Evolutionary conservation across 2,113 vertebrate species (phyloP).

Genomic region (Ahaetulla prasina): DNA sequence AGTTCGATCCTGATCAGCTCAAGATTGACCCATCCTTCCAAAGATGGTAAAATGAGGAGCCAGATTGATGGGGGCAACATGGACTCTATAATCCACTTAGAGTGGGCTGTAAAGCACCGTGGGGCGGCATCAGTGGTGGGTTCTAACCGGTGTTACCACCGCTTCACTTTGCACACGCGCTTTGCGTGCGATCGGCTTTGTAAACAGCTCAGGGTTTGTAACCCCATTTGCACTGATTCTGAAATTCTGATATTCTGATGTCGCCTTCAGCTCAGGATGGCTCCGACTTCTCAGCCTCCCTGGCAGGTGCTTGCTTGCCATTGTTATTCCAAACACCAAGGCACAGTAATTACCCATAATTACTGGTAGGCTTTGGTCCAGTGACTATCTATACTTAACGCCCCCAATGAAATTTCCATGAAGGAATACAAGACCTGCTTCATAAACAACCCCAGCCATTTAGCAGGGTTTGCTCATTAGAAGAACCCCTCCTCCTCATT

Average conservation of each 20-base stretch:
- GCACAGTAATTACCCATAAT: conserved; percentile 63
- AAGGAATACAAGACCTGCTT: conserved; percentile 26
- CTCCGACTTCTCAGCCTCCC: conserved; percentile 43
- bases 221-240: neutral
- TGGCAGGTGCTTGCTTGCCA: conserved; percentile 39
- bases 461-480: neutral
- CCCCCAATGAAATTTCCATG: conserved; percentile 56
- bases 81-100: neutral
- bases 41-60: neutral
- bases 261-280: conserved; percentile 33
- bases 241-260: neutral
- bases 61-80: neutral
- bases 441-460: conserved; percentile 31
- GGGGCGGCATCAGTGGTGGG: too few relatives aligned
- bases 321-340: conserved; percentile 54
- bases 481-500: neutral
- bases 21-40: neutral
- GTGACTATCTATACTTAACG: conserved; percentile 54
- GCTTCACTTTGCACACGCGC: too few relatives aligned
- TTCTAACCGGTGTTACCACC: too few relatives aligned
- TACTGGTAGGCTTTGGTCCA: conserved; percentile 62
- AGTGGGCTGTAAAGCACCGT: neutral
- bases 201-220: neutral
- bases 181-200: too few relatives aligned
- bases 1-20: neutral